Conservation (phyloP, 2,888 invertebrate species). For the Diabrotica balteata region DNA sequence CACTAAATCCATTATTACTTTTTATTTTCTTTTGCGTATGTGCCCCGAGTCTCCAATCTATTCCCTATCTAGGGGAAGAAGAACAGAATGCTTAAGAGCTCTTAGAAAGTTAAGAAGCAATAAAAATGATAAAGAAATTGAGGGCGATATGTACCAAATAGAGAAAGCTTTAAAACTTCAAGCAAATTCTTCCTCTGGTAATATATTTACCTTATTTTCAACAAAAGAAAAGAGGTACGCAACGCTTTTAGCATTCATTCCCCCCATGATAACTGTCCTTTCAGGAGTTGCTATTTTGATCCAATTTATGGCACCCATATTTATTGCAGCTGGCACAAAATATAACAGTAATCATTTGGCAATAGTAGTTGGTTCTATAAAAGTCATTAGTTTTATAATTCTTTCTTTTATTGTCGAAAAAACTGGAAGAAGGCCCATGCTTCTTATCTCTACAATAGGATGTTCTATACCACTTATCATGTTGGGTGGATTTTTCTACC, state of each 20-base stretch:
- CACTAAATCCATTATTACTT: neutral
- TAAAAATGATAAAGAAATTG: neutral
- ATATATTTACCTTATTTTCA: neutral
- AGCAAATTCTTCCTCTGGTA: neutral
- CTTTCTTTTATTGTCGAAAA: conserved; percentile 68
- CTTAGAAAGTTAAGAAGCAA: neutral
- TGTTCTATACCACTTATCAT: conserved; percentile 62
- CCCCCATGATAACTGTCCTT: neutral
- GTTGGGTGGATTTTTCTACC: conserved; percentile 67
- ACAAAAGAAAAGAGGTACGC: neutral
- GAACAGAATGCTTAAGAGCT: neutral
- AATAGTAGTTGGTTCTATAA: neutral
- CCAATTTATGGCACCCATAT: neutral
- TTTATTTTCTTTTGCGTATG: neutral
- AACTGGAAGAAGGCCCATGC: conserved; percentile 73
- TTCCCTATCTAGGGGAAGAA: neutral
- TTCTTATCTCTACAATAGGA: conserved; percentile 71
- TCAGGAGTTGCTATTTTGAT: neutral
- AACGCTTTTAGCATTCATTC: neutral
- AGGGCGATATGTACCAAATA: neutral
- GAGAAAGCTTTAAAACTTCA: conserved; percentile 44
- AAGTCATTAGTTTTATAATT: neutral
- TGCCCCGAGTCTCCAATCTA: conserved; percentile 1
- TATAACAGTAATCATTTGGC: neutral
- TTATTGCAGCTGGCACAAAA: neutral